Evolutionary conservation across 2,797 vertebrate genomes (phyloP).

Genomic region (Pantherophis alleghaniensis): DNA sequence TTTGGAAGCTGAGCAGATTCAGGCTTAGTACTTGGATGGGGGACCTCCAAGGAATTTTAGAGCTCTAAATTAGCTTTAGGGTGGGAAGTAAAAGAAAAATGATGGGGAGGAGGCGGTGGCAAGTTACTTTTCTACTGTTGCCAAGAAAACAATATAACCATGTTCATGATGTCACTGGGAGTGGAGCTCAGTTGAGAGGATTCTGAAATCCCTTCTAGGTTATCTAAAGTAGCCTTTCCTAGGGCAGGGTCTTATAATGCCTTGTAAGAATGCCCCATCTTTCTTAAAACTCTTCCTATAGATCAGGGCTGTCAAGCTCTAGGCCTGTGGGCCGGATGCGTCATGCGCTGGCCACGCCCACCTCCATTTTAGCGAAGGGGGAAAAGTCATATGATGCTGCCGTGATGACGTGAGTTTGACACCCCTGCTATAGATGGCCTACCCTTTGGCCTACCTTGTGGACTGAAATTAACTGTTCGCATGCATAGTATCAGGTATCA

Average conservation of each 20-base stretch:
- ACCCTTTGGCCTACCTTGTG: not conserved
- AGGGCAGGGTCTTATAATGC: not conserved
- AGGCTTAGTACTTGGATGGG: not conserved
- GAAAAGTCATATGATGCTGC: no score
- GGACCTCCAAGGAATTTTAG: not conserved
- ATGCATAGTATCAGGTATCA: not conserved
- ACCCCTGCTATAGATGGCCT: not conserved
- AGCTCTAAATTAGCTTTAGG: not conserved
- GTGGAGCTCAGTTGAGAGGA: not conserved
- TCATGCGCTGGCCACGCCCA: no score
- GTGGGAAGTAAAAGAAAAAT: not conserved
- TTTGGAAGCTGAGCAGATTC: not conserved
- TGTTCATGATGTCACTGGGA: not conserved
- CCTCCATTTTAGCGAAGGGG: no score
- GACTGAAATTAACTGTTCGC: not conserved
- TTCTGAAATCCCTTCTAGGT: not conserved
- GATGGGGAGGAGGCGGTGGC: not conserved
- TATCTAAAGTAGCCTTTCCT: not conserved
- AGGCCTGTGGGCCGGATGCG: no score
- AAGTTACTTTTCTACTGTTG: not conserved
- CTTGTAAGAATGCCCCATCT: not conserved
- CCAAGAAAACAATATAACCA: not conserved
- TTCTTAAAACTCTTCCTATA: not conserved
- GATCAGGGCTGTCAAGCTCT: not conserved
- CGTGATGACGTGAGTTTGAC: no score